Base-by-base conservation (phyloP, 1,140 invertebrate genomes). In the Rhyacophila brunnea region DNA sequence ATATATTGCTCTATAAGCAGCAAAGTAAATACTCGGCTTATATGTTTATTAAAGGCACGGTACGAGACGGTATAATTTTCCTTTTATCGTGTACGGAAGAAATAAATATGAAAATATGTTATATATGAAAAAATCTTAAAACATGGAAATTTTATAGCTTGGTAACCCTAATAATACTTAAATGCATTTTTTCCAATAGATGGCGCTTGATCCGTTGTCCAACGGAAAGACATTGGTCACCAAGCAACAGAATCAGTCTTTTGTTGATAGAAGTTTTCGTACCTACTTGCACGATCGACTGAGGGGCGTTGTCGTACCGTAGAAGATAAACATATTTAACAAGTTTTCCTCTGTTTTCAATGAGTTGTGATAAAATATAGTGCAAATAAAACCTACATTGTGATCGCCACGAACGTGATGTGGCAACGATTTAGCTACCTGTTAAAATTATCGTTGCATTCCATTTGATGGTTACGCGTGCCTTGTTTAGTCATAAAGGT, bases 171-270 rank as follows among this genome's bases (percentile, higher is more conserved):
- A 5, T 28, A 28, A 3, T 9, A 28, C 23, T 28, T 28, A 9
- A 9, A 28, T 28, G 23, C 23, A 28, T 28, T 28, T 9, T 5
- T 28, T 28, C 9, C 23, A 28, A 28, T 28, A 28, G 23, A 28
- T 28, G 23, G 23, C 23, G 23, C 23, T 28, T 28, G 4, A 28
- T 28, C 9, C 23, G 9, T 5, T 9, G 23, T n/a, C n/a, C n/a
- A n/a, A n/a, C 23, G 23, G 9, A 28, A 28, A 28, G 23, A 28
- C 23, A 10, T 54, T 28, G 50, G 51, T 54, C 51, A 54, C 50
- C 50, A 52, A 52, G 50, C 50, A 52, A 52, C 50, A 13, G 13
- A 45, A 28, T 48, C 46, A 48, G 40, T 45, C 40, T 44, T 54
- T 54, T 54, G 51, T 54, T 54, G 20, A 45, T 45, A 13, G n/a